Evolutionary conservation across 1,140 invertebrate species (phyloP), one percentile per base, ranked within the genome.

Genomic region (Scaptomyza pallida): DNA sequence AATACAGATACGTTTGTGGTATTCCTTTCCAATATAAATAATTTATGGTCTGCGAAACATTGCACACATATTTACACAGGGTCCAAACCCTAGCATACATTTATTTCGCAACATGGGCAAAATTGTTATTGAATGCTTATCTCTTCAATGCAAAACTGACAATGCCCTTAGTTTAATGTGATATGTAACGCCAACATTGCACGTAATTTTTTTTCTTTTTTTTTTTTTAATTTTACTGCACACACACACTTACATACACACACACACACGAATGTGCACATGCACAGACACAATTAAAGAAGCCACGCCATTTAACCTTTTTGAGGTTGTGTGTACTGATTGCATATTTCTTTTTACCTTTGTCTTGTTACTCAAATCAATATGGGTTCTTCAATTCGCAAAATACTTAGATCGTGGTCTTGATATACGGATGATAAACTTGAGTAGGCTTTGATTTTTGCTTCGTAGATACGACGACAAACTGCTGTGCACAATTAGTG

Each of bases 231-330:
- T 37, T 37, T 54, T 56, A 57, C 17, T 55, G 50, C 52, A 73
- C 41, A 56, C 47, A 69, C 60, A 62, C 26, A 62, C 10, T 52
- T 6, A n/a, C n/a, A n/a, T n/a, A n/a, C n/a, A n/a, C 9, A 35
- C 15, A 55, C 13, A 51, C 19, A 52, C 26, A 52, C 16, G 26
- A 6, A 41, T 26, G 64, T 26, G 40, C 16, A 47, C 8, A 45
- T 50, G 23, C 45, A 67, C 41, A 59, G 44, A 54, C 37, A 55
- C 52, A 43, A 71, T 56, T 21, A 55, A 72, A 75, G 67, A 72
- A 78, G 74, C 78, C 78, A 81, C 78, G 78, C 78, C 79, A 82
- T 75, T 77, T 51, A 48, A 56, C 47, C 26, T 44, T 30, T 81
- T 81, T 81, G 78, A 81, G 78, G 78, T 81, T 81, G 78, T 72